Conservation (phyloP, 2,797 vertebrate species). For the Chaenodraco wilsoni region DNA sequence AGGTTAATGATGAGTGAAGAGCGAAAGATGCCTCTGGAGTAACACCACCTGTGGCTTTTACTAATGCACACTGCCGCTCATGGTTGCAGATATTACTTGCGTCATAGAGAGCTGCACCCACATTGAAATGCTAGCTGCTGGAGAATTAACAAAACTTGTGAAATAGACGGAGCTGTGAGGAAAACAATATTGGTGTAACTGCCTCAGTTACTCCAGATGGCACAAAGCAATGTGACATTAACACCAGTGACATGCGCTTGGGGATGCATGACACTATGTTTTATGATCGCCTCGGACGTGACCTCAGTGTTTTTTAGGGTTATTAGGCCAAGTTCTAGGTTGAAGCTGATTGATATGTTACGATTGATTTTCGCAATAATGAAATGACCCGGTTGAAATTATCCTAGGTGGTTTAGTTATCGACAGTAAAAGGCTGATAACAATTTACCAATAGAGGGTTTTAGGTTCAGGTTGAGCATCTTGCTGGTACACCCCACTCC, state of each 20-base stretch:
- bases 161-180: constrained; percentile 39
- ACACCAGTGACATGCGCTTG: constrained; percentile 24
- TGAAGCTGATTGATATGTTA: constrained; percentile 60
- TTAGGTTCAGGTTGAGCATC: background rate
- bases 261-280: constrained; percentile 27
- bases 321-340: constrained; percentile 47
- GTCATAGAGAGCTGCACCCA: constrained; percentile 45
- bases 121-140: constrained; percentile 58
- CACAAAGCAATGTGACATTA: constrained; percentile 43
- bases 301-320: constrained; percentile 46
- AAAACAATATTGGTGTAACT: constrained; percentile 38
- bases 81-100: constrained; percentile 55
- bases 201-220: constrained; percentile 42
- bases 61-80: constrained; percentile 32
- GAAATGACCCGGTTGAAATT: constrained; percentile 45
- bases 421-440: constrained; percentile 29
- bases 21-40: constrained; percentile 33
- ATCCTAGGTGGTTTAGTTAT: constrained; percentile 26
- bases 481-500: too few species aligned
- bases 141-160: constrained; percentile 41
- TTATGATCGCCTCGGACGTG: constrained; percentile 39
- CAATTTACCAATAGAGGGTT: constrained; percentile 8
- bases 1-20: constrained; percentile 61
- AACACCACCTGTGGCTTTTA: constrained; percentile 51
- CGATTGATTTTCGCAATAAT: constrained; percentile 70